Evolutionary conservation across 2,888 invertebrate genomes (phyloP), one percentile per base, ranked within the genome.

Genomic region (Metopia argyrocephala): DNA sequence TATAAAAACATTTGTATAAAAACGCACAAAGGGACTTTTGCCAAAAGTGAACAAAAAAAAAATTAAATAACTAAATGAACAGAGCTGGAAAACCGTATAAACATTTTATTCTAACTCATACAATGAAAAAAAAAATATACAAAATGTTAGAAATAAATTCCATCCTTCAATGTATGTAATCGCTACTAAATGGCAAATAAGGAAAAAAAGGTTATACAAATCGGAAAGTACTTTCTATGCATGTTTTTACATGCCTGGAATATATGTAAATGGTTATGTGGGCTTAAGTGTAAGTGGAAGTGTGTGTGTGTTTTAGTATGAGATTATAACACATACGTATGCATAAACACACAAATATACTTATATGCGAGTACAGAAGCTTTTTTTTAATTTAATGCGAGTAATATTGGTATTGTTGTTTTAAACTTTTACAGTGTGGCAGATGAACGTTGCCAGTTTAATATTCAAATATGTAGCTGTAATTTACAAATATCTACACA

Each of bases 1-100:
- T 75, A 79, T 59, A 25, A 79, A 69, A 74, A 57, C 45, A 79
- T 74, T 74, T 71, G 23, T 45, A 18, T 28, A 71, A 71, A 78
- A 71, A 54, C 71, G 78, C 71, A 71, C 78, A 66, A 78, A 66
- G 78, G 78, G 71, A 71, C 65, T 59, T 54, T 65, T 50, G 21
- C n/a, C 12, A 28, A 52, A 66, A 28, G 59, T 31, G 31, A 50
- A 59, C 18, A 18, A 62, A 52, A 27, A 31, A 27, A 28, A 7
- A 9, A 4, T 38, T 20, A 56, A 74, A 23, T 5, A 25, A 46
- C 15, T 9, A 23, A 56, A 23, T 31, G n/a, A 46, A 50, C 20
- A 20, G 12, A 38, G 38, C 45, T 68, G 59, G 15, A 25, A 52
- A 56, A 25, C 54, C 27, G 27, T 38, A 70, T 64, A 66, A 45